These are phyloP conservation scores for Acanthis flammea DNA, from an alignment of 2,797 vertebrate genomes.

Conservation along the genomic window DNA sequence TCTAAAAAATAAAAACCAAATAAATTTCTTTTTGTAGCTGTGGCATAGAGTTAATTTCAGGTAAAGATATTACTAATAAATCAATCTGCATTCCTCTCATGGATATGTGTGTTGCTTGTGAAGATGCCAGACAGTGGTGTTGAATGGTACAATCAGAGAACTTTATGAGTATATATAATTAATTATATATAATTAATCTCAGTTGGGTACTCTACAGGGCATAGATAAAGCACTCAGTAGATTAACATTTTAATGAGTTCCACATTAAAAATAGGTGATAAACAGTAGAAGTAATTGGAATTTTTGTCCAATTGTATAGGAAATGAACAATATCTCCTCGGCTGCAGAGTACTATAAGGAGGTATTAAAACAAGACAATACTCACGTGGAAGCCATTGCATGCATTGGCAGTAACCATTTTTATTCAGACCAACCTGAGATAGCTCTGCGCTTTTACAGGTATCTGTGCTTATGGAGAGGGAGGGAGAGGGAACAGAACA, in stretches of 20 bases:
- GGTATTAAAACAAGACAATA: slow-evolving; percentile 95
- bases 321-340: slow-evolving; percentile 90
- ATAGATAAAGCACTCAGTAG: background rate
- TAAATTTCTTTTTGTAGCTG: background rate
- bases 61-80: background rate
- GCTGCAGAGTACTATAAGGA: slow-evolving; percentile 96
- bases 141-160: background rate
- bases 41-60: background rate
- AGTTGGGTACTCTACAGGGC: background rate
- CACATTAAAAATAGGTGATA: background rate
- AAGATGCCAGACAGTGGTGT: background rate
- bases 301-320: slow-evolving; percentile 73
- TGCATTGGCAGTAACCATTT: slow-evolving; percentile 98
- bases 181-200: background rate
- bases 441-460: slow-evolving; percentile 96
- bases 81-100: background rate
- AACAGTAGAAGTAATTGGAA: background rate
- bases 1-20: background rate
- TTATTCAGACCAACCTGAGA: slow-evolving; percentile 95
- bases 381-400: slow-evolving; percentile 94
- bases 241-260: background rate
- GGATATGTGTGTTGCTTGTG: background rate
- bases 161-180: background rate
- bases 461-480: slow-evolving; percentile 17
- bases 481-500: background rate